Percentiles rank a stretch among this genome's conserved stretches.
These are phyloP conservation scores for Eutrigla gurnardus DNA, from an alignment of 2,797 vertebrate species.

Conservation along the genomic window DNA sequence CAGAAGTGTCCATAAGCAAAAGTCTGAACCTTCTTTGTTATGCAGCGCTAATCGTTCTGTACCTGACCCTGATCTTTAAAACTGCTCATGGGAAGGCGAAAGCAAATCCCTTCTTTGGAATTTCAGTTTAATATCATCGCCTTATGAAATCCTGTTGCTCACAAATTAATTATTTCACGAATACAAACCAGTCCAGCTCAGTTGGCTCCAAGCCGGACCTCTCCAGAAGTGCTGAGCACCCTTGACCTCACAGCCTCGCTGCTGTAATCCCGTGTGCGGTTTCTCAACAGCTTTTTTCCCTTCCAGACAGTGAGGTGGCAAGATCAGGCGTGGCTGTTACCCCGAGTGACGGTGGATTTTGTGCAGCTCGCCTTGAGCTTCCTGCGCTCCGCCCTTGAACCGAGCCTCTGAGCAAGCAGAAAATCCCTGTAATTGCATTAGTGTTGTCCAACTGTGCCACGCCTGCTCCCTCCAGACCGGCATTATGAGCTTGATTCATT, in stretches of 20 bases:
- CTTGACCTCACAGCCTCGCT: slow-evolving; percentile 14
- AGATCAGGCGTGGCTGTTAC: slow-evolving; percentile 30
- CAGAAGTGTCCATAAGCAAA: slow-evolving; percentile 9
- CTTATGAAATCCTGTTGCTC: slow-evolving; percentile 12
- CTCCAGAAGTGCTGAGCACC: slow-evolving; percentile 14
- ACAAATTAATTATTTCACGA: slow-evolving; percentile 16
- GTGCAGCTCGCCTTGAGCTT: slow-evolving; percentile 49
- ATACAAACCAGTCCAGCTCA: slow-evolving; percentile 5
- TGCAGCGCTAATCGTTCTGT: slow-evolving; percentile 11
- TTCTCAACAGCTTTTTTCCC: slow-evolving; percentile 36
- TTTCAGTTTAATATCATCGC: not conserved
- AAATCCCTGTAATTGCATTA: slow-evolving; percentile 82
- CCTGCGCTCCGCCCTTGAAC: slow-evolving; percentile 64
- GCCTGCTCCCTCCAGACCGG: slow-evolving; percentile 40
- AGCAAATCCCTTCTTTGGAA: not conserved
- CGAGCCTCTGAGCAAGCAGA: slow-evolving; percentile 65
- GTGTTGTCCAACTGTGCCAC: slow-evolving; percentile 63
- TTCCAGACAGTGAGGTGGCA: slow-evolving; percentile 41
- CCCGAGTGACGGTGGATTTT: slow-evolving; percentile 55
- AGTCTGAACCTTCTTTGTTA: slow-evolving; percentile 1
- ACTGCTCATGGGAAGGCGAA: not conserved
- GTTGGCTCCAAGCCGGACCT: slow-evolving; percentile 1
- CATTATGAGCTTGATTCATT: slow-evolving; percentile 57
- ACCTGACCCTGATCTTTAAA: not conserved
- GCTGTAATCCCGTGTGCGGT: slow-evolving; percentile 47